phyloP scores from a whole-genome alignment of 2,797 vertebrate species.

The Prionace glauca region DNA sequence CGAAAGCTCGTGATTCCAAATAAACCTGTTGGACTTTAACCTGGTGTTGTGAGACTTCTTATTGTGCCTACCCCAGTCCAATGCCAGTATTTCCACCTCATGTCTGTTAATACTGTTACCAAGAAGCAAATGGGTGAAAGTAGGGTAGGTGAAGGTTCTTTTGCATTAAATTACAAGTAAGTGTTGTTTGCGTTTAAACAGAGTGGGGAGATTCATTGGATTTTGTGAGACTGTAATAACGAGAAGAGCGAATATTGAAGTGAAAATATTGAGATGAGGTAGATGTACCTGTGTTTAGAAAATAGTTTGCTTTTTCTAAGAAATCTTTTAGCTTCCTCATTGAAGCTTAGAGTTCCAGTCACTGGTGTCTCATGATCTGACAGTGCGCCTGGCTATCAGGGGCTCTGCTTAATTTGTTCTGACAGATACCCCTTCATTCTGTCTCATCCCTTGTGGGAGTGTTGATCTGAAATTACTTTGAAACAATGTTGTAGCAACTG shows the following conservation, averaged over 20 bases:
- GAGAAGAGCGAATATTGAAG: neutral
- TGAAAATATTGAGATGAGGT: slow-evolving; percentile 25
- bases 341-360: neutral
- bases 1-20: too few relatives aligned
- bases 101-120: neutral
- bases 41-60: too few relatives aligned
- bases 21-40: too few relatives aligned
- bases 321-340: neutral
- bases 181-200: neutral
- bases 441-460: neutral
- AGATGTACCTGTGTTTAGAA: slow-evolving; percentile 5
- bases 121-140: neutral
- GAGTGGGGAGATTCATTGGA: neutral
- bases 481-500: neutral
- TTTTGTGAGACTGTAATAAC: neutral
- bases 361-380: neutral
- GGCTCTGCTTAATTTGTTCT: neutral
- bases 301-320: neutral
- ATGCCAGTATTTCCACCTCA: too few relatives aligned
- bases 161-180: neutral
- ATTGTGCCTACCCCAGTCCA: too few relatives aligned
- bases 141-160: neutral
- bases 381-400: neutral
- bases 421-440: neutral
- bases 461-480: neutral